A percentile compares a stretch with the other conserved stretches of the same genome.
These are phyloP conservation scores for Machaerirhynchus nigripectus DNA, from an alignment of 2,113 vertebrate species.

Conservation along the genomic window DNA sequence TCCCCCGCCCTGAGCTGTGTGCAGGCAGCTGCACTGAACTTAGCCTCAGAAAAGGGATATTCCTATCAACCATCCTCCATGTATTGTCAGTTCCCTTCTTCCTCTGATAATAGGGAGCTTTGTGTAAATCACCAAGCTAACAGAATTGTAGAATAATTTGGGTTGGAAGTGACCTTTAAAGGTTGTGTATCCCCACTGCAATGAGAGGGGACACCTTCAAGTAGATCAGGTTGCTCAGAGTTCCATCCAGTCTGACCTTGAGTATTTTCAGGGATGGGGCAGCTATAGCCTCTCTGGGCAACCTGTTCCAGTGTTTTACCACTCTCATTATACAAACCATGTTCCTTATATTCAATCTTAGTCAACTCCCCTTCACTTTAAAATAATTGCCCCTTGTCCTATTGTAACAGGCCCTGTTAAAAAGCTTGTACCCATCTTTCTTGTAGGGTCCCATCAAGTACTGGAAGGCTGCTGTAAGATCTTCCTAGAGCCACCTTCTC, in stretches of 20 bases:
- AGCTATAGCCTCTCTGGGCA: background rate
- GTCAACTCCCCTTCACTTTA: background rate
- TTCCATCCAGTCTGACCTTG: background rate
- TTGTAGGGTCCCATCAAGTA: background rate
- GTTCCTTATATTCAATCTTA: background rate
- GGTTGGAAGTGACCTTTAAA: background rate
- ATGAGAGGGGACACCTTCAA: background rate
- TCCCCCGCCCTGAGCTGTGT: accelerated
- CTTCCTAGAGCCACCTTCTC: background rate
- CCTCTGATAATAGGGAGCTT: background rate
- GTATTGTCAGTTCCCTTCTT: background rate
- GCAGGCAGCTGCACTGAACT: background rate
- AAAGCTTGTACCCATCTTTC: background rate
- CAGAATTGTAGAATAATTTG: background rate
- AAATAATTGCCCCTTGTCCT: background rate
- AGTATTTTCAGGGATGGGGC: background rate
- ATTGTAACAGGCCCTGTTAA: background rate
- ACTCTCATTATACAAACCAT: background rate
- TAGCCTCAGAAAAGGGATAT: background rate
- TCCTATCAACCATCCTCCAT: accelerated
- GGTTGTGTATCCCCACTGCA: background rate
- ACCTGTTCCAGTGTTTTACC: background rate
- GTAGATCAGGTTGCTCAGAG: background rate
- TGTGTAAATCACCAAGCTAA: background rate
- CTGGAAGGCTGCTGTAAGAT: background rate